These are phyloP conservation scores for Podargus strigoides DNA, from an alignment of 2,797 vertebrate genomes.

Conservation along the genomic window DNA sequence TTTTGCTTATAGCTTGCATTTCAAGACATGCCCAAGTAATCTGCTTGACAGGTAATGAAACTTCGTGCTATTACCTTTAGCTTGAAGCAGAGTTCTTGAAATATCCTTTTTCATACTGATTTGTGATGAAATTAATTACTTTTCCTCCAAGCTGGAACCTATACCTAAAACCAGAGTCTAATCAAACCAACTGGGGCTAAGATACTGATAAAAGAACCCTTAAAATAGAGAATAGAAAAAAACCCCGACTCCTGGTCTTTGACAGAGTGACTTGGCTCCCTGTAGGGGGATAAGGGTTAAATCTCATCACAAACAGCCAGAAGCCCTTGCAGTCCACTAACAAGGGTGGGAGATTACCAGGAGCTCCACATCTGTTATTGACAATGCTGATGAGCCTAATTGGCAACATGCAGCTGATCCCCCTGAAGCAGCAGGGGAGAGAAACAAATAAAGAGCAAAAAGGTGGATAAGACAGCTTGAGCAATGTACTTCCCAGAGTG, in stretches of 20 bases:
- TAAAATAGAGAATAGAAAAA: neutral
- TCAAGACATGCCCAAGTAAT: constrained; percentile 16
- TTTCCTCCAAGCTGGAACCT: constrained; percentile 1
- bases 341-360: constrained; percentile 46
- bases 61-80: constrained; percentile 11
- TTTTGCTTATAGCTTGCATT: constrained; percentile 8
- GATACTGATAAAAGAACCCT: neutral
- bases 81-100: constrained; percentile 57
- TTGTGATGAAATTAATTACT: constrained; percentile 64
- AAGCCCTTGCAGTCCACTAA: constrained; percentile 44
- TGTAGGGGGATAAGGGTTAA: constrained; percentile 3
- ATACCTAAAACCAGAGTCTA: neutral
- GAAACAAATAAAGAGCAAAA: constrained; percentile 39
- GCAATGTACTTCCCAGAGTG: neutral
- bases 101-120: constrained; percentile 62
- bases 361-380: constrained; percentile 61
- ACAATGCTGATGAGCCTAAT: constrained; percentile 64
- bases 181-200: neutral
- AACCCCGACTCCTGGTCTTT: neutral
- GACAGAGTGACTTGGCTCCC: neutral
- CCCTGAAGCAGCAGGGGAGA: constrained; percentile 40
- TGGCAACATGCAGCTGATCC: constrained; percentile 57
- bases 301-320: constrained; percentile 48
- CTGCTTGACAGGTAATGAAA: constrained; percentile 42
- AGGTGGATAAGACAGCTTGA: neutral